Conservation (phyloP, 2,797 vertebrate species). For the Pseudochromis fuscus region DNA sequence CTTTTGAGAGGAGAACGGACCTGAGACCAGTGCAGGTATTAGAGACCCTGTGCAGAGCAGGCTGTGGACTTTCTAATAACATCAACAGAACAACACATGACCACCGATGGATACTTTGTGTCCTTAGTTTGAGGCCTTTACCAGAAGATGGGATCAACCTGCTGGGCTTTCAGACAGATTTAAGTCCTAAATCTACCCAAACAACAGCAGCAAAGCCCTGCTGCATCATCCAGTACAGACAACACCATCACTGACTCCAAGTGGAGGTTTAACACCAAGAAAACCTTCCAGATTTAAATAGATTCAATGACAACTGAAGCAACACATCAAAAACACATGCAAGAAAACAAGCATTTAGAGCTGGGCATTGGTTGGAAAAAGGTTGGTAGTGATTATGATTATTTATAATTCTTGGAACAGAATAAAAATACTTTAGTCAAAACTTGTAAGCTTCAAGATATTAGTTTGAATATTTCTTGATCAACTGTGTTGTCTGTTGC, state of each 20-base stretch:
- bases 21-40: constrained; percentile 35
- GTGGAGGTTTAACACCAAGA: not conserved
- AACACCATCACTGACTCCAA: not conserved
- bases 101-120: not conserved
- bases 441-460: too few species aligned
- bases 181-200: not conserved
- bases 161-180: constrained; percentile 19
- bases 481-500: too few species aligned
- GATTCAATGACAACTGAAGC: too few species aligned
- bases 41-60: constrained; percentile 32
- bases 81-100: not conserved
- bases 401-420: too few species aligned
- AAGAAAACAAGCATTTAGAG: not conserved
- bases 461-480: too few species aligned
- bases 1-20: constrained; percentile 33
- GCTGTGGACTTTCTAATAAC: constrained; percentile 27
- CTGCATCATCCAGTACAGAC: too few species aligned
- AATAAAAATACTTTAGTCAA: too few species aligned
- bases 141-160: constrained; percentile 12
- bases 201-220: not conserved
- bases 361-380: too few species aligned
- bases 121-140: not conserved
- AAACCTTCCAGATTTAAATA: not conserved
- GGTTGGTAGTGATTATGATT: too few species aligned
- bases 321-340: not conserved